phyloP scores from a whole-genome alignment of 2,888 invertebrate genomes.

The Steinernema scapterisci region DNA sequence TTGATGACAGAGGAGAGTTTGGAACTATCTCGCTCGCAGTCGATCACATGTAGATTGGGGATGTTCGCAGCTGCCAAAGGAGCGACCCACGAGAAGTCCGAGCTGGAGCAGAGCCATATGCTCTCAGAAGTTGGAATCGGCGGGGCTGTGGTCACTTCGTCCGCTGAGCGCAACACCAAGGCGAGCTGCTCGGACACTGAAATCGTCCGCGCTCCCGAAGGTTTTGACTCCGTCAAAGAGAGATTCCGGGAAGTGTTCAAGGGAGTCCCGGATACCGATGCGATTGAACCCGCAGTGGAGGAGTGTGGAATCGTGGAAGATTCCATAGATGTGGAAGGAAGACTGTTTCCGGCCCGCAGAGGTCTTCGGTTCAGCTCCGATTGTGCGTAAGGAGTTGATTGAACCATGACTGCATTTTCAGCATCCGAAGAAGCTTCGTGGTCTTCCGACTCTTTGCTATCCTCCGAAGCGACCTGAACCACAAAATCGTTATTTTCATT shows the following conservation, averaged over 20 bases:
- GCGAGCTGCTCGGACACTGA: slow-evolving; percentile 17
- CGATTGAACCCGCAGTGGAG: neutral
- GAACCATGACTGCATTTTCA: neutral
- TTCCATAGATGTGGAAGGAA: neutral
- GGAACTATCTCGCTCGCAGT: slow-evolving; percentile 44
- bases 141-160: neutral
- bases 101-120: slow-evolving; percentile 46
- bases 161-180: neutral
- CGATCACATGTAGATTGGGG: slow-evolving; percentile 43
- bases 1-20: slow-evolving; percentile 44
- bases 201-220: neutral
- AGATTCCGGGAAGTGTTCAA: neutral
- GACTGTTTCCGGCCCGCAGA: neutral
- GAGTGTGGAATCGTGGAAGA: neutral
- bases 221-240: neutral
- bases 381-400: neutral
- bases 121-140: slow-evolving; percentile 10
- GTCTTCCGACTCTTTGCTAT: slow-evolving; percentile 26
- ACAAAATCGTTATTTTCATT: no score
- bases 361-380: neutral
- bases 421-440: slow-evolving; percentile 18
- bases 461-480: neutral
- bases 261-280: neutral
- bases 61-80: slow-evolving; percentile 35
- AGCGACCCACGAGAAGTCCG: slow-evolving; percentile 47